These are phyloP conservation scores for Rhinoptilus africanus DNA, from an alignment of 2,113 vertebrate genomes.

Conservation along the genomic window DNA sequence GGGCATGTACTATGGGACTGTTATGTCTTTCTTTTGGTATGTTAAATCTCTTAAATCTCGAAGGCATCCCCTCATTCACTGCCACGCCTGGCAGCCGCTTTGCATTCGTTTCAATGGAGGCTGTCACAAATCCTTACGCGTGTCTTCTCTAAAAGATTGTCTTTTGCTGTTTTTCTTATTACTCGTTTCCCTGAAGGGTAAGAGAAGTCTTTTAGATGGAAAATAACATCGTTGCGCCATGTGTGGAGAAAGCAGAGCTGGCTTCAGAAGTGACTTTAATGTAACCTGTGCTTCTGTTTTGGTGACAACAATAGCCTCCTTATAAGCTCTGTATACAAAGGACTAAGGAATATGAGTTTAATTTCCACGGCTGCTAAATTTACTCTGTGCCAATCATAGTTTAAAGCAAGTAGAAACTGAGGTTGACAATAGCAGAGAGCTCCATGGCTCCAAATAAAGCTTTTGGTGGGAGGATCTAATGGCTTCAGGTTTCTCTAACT, in stretches of 20 bases:
- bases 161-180: background rate
- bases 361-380: background rate
- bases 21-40: background rate
- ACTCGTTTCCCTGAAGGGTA: background rate
- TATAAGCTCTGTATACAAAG: background rate
- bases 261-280: background rate
- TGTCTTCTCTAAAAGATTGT: background rate
- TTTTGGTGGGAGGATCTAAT: background rate
- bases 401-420: background rate
- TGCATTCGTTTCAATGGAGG: background rate
- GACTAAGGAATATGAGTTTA: background rate
- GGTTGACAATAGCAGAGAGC: fast-evolving
- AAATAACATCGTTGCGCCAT: background rate
- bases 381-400: background rate
- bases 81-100: background rate
- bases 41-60: background rate
- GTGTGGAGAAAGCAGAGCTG: background rate
- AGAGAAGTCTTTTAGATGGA: background rate
- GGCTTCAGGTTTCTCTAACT: background rate
- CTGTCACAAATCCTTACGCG: background rate
- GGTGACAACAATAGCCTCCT: background rate
- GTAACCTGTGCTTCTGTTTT: background rate
- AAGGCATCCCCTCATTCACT: background rate
- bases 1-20: background rate
- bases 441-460: background rate